A percentile compares a stretch with the other conserved stretches of the same genome.
Evolutionary conservation across 2,888 invertebrate genomes (phyloP).

Genomic region (Heliconius charithonia): DNA sequence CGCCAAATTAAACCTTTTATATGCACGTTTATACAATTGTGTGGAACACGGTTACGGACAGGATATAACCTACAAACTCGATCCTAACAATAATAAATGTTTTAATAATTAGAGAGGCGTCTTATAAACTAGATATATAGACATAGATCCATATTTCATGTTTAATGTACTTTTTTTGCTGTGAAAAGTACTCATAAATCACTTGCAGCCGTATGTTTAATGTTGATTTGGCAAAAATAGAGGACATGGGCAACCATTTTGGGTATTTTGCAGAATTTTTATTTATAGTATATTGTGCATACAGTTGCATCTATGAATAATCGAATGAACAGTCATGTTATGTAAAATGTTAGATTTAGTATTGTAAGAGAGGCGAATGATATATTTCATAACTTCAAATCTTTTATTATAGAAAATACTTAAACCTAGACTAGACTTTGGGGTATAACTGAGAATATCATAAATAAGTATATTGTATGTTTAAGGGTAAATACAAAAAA

Average conservation of each 20-base stretch:
- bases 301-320: too few species aligned
- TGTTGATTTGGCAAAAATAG: neutral
- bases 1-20: conserved; percentile 69
- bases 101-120: neutral
- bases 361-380: too few species aligned
- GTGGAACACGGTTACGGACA: conserved; percentile 57
- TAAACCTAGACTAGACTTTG: too few species aligned
- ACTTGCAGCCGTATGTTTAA: neutral
- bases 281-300: too few species aligned
- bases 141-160: neutral
- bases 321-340: too few species aligned
- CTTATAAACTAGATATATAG: neutral
- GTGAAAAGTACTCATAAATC: neutral
- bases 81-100: neutral
- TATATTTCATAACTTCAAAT: too few species aligned
- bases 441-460: neutral
- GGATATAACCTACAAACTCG: conserved; percentile 44
- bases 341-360: too few species aligned
- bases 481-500: neutral
- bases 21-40: conserved; percentile 74
- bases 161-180: neutral
- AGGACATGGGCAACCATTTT: too few species aligned
- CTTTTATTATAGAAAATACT: too few species aligned
- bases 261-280: too few species aligned
- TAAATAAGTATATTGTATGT: neutral